These are phyloP conservation scores for Dasypus novemcinctus DNA, from an alignment of 2,113 vertebrate genomes.

Conservation along the genomic window DNA sequence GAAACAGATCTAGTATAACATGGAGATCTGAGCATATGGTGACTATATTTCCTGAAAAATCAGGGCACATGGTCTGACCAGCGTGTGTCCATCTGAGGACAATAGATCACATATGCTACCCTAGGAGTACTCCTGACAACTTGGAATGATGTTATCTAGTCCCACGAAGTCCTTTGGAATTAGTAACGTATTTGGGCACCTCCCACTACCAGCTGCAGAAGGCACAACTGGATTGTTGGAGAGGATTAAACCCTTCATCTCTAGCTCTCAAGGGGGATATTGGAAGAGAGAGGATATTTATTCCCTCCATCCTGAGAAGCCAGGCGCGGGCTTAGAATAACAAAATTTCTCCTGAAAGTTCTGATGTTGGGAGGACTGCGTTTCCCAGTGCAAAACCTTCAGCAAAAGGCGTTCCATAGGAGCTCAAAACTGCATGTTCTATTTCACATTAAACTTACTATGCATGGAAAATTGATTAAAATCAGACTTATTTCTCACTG, in stretches of 20 bases:
- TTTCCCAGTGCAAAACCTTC: constrained; percentile 4
- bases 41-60: neutral
- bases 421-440: neutral
- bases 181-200: neutral
- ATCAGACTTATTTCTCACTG: neutral
- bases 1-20: neutral
- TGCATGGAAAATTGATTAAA: neutral
- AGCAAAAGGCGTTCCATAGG: neutral
- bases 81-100: neutral
- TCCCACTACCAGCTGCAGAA: neutral
- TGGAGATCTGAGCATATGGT: constrained; percentile 37
- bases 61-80: neutral
- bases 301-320: neutral
- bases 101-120: neutral
- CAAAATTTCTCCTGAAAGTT: neutral
- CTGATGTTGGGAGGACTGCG: neutral
- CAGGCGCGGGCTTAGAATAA: neutral
- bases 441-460: neutral
- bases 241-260: neutral
- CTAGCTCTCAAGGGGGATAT: neutral
- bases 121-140: neutral
- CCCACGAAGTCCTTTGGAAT: neutral
- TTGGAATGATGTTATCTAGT: neutral
- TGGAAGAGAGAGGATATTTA: neutral
- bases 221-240: neutral